Percentiles rank a stretch among this genome's conserved stretches.
Evolutionary conservation across 2,888 invertebrate genomes (phyloP).

Genomic region (Dione juno): DNA sequence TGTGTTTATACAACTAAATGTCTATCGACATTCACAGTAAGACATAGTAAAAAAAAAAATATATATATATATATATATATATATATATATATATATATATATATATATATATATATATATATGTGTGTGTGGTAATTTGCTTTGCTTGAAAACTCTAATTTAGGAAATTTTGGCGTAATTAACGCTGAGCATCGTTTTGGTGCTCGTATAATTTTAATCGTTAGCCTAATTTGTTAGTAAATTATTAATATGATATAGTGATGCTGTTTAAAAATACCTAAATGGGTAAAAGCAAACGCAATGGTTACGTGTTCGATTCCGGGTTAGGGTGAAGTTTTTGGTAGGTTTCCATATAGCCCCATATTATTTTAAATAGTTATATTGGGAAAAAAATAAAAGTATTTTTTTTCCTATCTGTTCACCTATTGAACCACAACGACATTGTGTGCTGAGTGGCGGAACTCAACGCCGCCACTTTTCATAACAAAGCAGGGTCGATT

Average conservation of each 20-base stretch:
- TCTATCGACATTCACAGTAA: too few species aligned
- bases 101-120: slow-evolving; percentile 1
- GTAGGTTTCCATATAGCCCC: too few species aligned
- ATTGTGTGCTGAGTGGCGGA: too few species aligned
- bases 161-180: not conserved
- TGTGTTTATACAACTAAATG: too few species aligned
- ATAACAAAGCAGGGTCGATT: too few species aligned
- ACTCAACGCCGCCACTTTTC: too few species aligned
- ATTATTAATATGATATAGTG: not conserved
- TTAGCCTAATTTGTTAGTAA: slow-evolving; percentile 10
- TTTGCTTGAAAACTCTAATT: not conserved
- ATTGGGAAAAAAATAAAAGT: too few species aligned
- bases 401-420: too few species aligned
- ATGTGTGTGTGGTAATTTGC: not conserved
- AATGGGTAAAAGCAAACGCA: not conserved
- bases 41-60: too few species aligned
- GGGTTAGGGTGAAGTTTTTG: not conserved
- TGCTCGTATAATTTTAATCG: slow-evolving; percentile 6
- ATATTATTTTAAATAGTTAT: too few species aligned
- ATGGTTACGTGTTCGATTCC: not conserved
- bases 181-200: not conserved
- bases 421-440: too few species aligned
- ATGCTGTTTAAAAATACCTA: not conserved
- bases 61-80: too few species aligned
- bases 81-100: not conserved